Conservation (phyloP, 2,797 vertebrate species). For the Melopsittacus undulatus region DNA sequence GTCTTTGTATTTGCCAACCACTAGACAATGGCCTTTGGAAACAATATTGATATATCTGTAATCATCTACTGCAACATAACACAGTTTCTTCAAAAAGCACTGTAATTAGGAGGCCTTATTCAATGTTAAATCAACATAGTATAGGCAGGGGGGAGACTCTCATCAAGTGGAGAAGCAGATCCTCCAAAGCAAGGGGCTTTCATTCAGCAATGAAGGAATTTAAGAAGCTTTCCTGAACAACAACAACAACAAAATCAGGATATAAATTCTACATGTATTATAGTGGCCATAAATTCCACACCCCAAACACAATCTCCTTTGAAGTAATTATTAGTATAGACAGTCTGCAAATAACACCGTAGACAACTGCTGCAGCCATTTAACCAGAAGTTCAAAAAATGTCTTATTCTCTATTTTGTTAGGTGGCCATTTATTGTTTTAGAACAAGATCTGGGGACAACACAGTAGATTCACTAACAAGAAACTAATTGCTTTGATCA, state of each 20-base stretch:
- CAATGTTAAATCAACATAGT: background rate
- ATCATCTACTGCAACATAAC: background rate
- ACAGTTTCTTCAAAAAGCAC: background rate
- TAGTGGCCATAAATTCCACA: background rate
- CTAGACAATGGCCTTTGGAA: background rate
- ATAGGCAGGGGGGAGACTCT: background rate
- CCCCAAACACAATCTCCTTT: background rate
- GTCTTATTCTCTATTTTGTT: conserved; percentile 14
- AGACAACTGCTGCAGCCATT: background rate
- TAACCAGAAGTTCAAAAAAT: background rate
- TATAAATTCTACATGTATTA: background rate
- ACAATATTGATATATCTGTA: background rate
- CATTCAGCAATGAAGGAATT: background rate
- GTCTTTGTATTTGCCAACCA: background rate
- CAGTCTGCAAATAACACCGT: background rate
- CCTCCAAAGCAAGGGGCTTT: background rate
- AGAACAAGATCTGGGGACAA: conserved; percentile 62
- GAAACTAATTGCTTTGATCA: conserved; percentile 54
- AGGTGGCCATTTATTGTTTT: conserved; percentile 37
- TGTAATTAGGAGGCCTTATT: background rate
- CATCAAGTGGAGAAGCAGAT: background rate
- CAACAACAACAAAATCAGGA: background rate
- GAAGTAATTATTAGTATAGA: background rate
- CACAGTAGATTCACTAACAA: conserved; percentile 58
- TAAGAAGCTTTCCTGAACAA: background rate